Conservation (phyloP, 2,888 invertebrate genomes). For the Liodrosophila aerea region DNA sequence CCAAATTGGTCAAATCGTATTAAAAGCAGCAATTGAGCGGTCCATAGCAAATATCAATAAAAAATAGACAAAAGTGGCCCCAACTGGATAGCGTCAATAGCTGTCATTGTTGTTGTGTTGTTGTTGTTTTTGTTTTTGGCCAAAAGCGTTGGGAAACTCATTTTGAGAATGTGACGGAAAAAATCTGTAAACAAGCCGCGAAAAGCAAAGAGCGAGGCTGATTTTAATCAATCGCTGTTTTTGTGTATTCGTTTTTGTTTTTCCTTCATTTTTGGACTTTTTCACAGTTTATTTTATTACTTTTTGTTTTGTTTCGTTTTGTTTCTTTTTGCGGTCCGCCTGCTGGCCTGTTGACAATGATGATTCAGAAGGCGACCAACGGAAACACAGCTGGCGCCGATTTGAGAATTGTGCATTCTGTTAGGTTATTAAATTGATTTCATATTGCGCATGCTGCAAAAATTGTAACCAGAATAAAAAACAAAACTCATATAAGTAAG, state of each 20-base stretch:
- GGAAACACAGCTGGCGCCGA: conserved; percentile 55
- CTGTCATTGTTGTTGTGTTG: conserved; percentile 48
- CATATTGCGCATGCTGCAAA: conserved; percentile 33
- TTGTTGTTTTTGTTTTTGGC: conserved; percentile 31
- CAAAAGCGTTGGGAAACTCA: conserved; percentile 58
- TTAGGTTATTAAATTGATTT: conserved; percentile 15
- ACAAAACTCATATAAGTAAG: conserved; percentile 21
- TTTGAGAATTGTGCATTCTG: conserved; percentile 30
- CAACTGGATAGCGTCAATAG: conserved; percentile 43
- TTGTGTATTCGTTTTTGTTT: conserved; percentile 22
- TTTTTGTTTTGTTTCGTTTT: background rate
- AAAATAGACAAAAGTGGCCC: conserved; percentile 35
- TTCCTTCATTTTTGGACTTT: background rate
- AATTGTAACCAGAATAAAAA: conserved; percentile 25
- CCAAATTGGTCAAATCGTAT: conserved; percentile 64
- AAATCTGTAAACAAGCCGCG: conserved; percentile 53
- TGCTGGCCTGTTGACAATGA: conserved; percentile 21
- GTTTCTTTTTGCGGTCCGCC: background rate
- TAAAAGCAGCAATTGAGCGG: conserved; percentile 52
- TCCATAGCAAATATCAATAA: conserved; percentile 6
- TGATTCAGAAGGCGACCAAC: conserved; percentile 68
- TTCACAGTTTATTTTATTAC: conserved; percentile 6
- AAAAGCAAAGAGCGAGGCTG: conserved; percentile 60
- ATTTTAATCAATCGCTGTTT: conserved; percentile 53
- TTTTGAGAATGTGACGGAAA: conserved; percentile 62